Evolutionary conservation across 2,797 vertebrate species (phyloP), one percentile per base, ranked within the genome.

Genomic region (Sebastes goodei): DNA sequence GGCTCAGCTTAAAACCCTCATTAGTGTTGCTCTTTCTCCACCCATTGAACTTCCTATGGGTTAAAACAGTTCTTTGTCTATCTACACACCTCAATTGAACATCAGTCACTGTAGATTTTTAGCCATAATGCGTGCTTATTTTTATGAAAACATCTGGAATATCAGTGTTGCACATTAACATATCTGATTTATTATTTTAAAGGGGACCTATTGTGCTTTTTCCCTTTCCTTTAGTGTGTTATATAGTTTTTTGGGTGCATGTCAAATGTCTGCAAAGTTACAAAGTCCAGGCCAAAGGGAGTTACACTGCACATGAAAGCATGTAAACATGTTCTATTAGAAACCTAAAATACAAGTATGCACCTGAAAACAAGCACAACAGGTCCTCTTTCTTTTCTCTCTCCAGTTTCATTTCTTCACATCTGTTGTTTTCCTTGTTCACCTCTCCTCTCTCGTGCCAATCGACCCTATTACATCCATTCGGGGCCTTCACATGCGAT

Each of bases 1-100:
- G 53, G 70, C 62, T 81, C 63, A 33, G 67, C 62, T 56, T 52
- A 42, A 86, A 81, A 67, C n/a, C 20, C 21, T 56, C 53, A 67
- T 71, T 69, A 61, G 67, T 63, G 15, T 63, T 78, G 8, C 71
- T 59, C n/a, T 75, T 74, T 66, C 49, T 57, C 10, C 7, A n/a
- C 7, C 38, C 6, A 57, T 29, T 65, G 14, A 76, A 59, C 53
- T 29, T 20, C 27, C 17, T 61, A 33, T 63, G 32, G 57, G 14
- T 33, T 53, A 10, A 1, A 61, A 30, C 21, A 33, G 27, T 11
- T 32, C 2, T 59, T 20, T 33, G 20, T 64, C 17, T 14, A 10
- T 53, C 65, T 27, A 7, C 21, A 15, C 15, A 23, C 33, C 14
- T 62, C 4, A 9, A n/a, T 12, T 27, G 12, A 29, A 21, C 5